A percentile compares a stretch with the other conserved stretches of the same genome.
Conservation (phyloP, 2,797 vertebrate species). For the Brotula barbata region DNA sequence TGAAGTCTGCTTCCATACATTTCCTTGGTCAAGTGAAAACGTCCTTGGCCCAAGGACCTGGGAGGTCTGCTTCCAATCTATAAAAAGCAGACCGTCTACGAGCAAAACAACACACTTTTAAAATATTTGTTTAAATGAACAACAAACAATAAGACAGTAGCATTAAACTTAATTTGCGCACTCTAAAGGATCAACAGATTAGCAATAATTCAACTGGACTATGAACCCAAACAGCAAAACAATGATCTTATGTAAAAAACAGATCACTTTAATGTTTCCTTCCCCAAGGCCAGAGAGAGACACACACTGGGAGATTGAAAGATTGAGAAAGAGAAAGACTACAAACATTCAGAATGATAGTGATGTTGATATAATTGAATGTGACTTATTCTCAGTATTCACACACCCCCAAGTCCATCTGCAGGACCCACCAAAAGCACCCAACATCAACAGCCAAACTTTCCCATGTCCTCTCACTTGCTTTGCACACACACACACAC, state of each 20-base stretch:
- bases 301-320: background rate
- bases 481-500: conserved; percentile 23
- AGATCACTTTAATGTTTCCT: conserved; percentile 73
- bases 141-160: conserved; percentile 20
- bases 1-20: background rate
- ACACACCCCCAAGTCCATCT: conserved; percentile 78
- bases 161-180: conserved; percentile 25
- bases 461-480: conserved; percentile 33
- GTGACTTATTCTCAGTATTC: conserved; percentile 78
- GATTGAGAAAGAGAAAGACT: conserved; percentile 12
- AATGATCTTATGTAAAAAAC: conserved; percentile 73
- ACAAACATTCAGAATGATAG: conserved; percentile 74
- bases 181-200: conserved; percentile 57
- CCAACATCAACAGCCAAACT: conserved; percentile 62
- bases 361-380: conserved; percentile 84
- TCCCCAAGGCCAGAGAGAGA: conserved; percentile 51
- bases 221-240: conserved; percentile 73
- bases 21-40: too few species aligned
- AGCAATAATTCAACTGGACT: conserved; percentile 68
- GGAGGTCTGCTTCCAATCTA: background rate
- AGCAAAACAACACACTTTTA: background rate
- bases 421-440: conserved; percentile 65
- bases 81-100: background rate
- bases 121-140: background rate
- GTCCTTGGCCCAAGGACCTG: conserved; percentile 5